phyloP scores from a whole-genome alignment of 2,113 vertebrate genomes.

The Felis chaus region DNA sequence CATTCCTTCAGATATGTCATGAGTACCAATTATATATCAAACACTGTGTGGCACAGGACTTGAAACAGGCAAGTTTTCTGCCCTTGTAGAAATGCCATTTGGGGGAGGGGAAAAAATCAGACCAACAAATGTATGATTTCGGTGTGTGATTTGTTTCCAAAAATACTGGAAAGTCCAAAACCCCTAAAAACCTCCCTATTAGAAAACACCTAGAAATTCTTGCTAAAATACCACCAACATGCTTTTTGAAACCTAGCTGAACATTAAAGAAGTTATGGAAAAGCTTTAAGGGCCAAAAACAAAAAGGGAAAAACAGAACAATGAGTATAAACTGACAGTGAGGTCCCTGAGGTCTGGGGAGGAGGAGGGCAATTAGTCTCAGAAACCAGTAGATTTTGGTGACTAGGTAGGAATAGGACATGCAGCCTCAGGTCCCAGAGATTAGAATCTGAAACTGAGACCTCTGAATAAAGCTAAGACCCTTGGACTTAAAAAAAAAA shows the following conservation, averaged over 20 bases:
- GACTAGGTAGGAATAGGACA: not conserved
- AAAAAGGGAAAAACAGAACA: not conserved
- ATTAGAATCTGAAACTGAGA: not conserved
- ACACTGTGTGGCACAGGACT: not conserved
- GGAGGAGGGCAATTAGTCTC: not conserved
- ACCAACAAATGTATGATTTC: not conserved
- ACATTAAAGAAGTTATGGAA: not conserved
- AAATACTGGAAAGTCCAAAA: not conserved
- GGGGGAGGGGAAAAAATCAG: not conserved
- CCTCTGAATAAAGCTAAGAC: not conserved
- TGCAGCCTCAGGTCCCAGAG: not conserved
- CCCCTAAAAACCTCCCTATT: not conserved
- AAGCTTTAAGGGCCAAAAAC: not conserved
- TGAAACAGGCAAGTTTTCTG: not conserved
- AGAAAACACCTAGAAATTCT: constrained; percentile 11
- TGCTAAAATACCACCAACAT: not conserved
- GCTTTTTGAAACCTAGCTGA: constrained; percentile 10
- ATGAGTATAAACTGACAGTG: not conserved
- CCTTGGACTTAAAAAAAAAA: not conserved
- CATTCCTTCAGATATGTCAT: not conserved
- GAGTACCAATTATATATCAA: no score
- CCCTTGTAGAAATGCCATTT: not conserved
- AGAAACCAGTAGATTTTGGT: not conserved
- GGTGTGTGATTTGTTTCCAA: not conserved
- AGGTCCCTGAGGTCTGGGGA: not conserved